Evolutionary conservation across 2,888 invertebrate genomes (phyloP).

Genomic region (Synergus gifuensis): DNA sequence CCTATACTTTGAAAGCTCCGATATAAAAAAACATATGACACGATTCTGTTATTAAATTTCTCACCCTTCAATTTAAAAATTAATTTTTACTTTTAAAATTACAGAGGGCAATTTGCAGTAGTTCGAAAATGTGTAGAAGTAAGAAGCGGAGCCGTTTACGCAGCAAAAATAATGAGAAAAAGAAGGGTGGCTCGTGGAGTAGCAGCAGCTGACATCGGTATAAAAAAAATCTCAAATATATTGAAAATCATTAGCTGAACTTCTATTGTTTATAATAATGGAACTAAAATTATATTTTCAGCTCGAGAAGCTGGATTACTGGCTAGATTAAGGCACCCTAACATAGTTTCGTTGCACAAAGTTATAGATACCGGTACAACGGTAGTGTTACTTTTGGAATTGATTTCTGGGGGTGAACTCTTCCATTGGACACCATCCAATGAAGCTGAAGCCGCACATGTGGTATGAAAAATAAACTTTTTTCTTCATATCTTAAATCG

Average conservation of each 20-base stretch:
- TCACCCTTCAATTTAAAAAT: not conserved
- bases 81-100: slow-evolving; percentile 58
- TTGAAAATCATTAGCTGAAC: not conserved
- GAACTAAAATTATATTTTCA: slow-evolving; percentile 52
- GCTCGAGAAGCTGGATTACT: slow-evolving; percentile 81
- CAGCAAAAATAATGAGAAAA: slow-evolving; percentile 84
- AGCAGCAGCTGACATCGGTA: slow-evolving; percentile 81
- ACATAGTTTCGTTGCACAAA: slow-evolving; percentile 82
- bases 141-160: slow-evolving; percentile 79
- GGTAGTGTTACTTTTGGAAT: slow-evolving; percentile 82
- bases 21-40: not conserved
- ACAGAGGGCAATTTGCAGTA: slow-evolving; percentile 83
- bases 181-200: slow-evolving; percentile 81
- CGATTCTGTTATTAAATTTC: not conserved
- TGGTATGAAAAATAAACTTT: slow-evolving; percentile 74
- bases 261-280: slow-evolving; percentile 16
- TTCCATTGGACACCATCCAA: slow-evolving; percentile 81
- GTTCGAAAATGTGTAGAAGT: slow-evolving; percentile 81
- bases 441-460: slow-evolving; percentile 82
- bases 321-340: slow-evolving; percentile 81
- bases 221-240: slow-evolving; percentile 1
- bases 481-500: not conserved
- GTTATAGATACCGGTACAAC: slow-evolving; percentile 82
- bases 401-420: slow-evolving; percentile 84
- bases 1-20: not conserved